Conservation (phyloP, 2,888 invertebrate species). For the Ochlodes sylvanus region DNA sequence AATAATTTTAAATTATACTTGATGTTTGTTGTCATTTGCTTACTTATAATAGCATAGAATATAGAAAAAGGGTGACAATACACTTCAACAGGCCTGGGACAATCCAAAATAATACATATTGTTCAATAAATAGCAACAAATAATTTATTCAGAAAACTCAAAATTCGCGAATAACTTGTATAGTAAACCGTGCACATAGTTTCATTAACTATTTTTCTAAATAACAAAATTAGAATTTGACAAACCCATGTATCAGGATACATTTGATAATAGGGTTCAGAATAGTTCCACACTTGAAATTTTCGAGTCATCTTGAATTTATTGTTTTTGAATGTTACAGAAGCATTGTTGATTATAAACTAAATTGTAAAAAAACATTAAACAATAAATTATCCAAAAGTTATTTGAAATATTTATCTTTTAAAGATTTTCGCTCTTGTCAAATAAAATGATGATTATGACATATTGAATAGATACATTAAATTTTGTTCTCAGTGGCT, state of each 20-base stretch:
- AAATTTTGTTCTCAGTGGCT: constrained; percentile 57
- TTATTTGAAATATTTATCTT: constrained; percentile 50
- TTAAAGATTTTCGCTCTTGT: constrained; percentile 71
- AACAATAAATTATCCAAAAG: constrained; percentile 61
- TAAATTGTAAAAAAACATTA: constrained; percentile 64
- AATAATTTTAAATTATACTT: no score
- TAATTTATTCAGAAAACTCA: no score
- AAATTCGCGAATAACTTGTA: no score
- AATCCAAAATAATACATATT: no score
- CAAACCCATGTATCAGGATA: constrained; percentile 80
- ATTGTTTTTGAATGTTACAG: constrained; percentile 57
- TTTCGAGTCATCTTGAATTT: constrained; percentile 77
- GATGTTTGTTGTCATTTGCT: no score
- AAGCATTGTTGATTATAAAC: constrained; percentile 66
- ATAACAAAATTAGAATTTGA: constrained; percentile 24
- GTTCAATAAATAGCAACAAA: no score
- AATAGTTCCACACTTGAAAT: constrained; percentile 84
- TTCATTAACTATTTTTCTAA: no score
- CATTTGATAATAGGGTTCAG: constrained; percentile 81
- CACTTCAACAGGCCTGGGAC: no score
- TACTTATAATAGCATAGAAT: no score
- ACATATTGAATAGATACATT: constrained; percentile 62
- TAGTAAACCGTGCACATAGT: no score
- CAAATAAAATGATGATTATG: constrained; percentile 68
- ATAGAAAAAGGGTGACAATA: no score